phyloP scores from a whole-genome alignment of 2,797 vertebrate genomes.

The Todus mexicanus region DNA sequence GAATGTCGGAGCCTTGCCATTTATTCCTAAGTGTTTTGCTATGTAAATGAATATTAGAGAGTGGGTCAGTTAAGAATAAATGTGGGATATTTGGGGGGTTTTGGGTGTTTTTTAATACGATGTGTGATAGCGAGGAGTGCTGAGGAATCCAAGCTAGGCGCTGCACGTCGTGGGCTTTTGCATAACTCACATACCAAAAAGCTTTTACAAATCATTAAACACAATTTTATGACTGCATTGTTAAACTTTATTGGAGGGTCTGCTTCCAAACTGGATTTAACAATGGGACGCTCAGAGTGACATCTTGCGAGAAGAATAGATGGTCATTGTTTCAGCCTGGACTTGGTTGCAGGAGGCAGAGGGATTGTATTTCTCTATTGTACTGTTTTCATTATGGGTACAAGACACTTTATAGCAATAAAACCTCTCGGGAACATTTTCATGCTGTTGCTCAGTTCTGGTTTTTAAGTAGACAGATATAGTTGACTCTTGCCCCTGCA shows the following conservation, averaged over 20 bases:
- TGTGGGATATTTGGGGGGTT: neutral
- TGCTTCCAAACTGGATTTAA: neutral
- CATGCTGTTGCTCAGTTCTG: neutral
- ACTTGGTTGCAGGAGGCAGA: neutral
- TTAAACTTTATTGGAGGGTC: neutral
- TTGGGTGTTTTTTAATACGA: neutral
- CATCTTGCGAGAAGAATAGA: neutral
- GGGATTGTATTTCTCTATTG: neutral
- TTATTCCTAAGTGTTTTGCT: neutral
- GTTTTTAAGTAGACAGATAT: neutral
- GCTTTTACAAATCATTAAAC: constrained; percentile 15
- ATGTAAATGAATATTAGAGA: neutral
- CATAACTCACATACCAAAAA: neutral
- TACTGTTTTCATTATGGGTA: neutral
- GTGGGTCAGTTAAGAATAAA: neutral
- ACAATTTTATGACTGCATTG: neutral
- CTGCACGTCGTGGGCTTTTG: neutral
- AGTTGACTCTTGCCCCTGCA: neutral
- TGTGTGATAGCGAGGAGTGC: neutral
- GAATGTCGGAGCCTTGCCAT: neutral
- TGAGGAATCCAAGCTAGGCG: neutral
- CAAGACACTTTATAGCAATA: neutral
- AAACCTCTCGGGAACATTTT: neutral
- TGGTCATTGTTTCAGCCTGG: neutral
- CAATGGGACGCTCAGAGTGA: neutral